These are phyloP conservation scores for Pseudomyrmex gracilis DNA, from an alignment of 1,140 invertebrate genomes.

Conservation along the genomic window DNA sequence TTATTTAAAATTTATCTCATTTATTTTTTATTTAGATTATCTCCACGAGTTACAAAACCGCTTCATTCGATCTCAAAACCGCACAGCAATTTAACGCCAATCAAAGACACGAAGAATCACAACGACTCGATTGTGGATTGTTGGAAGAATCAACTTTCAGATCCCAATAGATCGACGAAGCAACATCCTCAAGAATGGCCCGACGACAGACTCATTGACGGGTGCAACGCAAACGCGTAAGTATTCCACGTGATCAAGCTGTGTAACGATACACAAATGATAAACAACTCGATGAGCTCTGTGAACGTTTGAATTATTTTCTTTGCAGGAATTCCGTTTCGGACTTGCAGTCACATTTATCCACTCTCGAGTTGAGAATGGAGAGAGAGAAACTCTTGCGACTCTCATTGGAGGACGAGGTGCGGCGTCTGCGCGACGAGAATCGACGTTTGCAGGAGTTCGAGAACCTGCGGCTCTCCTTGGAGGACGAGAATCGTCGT, in stretches of 20 bases:
- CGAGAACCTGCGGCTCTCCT: slow-evolving; percentile 89
- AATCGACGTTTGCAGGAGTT: slow-evolving; percentile 93
- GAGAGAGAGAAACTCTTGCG: slow-evolving; percentile 88
- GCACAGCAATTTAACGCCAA: slow-evolving; percentile 73
- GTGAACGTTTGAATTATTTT: neutral
- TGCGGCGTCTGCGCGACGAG: slow-evolving; percentile 92
- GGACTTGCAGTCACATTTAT: slow-evolving; percentile 88
- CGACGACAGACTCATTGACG: slow-evolving; percentile 78
- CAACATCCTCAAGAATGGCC: slow-evolving; percentile 80
- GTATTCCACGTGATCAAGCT: slow-evolving; percentile 44
- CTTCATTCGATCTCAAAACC: slow-evolving; percentile 79
- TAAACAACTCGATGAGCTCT: slow-evolving; percentile 35
- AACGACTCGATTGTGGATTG: slow-evolving; percentile 77
- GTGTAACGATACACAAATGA: neutral
- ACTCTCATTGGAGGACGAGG: slow-evolving; percentile 89
- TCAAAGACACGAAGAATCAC: slow-evolving; percentile 78
- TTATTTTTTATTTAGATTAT: slow-evolving; percentile 79
- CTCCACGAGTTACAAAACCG: slow-evolving; percentile 85
- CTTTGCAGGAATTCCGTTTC: slow-evolving; percentile 82
- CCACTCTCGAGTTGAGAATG: slow-evolving; percentile 88
- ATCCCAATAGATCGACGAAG: slow-evolving; percentile 78
- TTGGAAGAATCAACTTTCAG: slow-evolving; percentile 78
- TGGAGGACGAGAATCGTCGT: slow-evolving; percentile 92
- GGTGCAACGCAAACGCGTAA: slow-evolving; percentile 77
- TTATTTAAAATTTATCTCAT: no score